phyloP scores from a whole-genome alignment of 2,888 invertebrate genomes.

The Drosophila formosana region DNA sequence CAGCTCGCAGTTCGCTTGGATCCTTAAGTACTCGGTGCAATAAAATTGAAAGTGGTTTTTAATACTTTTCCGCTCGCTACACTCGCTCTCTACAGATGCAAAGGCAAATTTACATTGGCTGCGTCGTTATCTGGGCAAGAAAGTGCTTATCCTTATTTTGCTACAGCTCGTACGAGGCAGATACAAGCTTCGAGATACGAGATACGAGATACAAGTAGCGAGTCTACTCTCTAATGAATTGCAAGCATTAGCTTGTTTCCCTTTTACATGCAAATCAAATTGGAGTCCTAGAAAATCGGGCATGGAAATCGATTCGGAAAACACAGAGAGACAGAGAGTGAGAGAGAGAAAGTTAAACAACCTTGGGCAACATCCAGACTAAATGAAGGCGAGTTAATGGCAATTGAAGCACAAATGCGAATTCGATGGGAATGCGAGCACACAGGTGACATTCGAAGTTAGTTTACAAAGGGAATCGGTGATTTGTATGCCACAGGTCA shows the following conservation, averaged over 20 bases:
- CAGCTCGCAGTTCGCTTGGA: background rate
- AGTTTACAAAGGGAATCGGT: constrained; percentile 42
- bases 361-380: constrained; percentile 44
- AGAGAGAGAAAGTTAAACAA: constrained; percentile 21
- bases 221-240: constrained; percentile 44
- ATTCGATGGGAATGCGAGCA: constrained; percentile 1
- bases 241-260: constrained; percentile 44
- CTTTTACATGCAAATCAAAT: constrained; percentile 56
- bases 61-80: constrained; percentile 41
- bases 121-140: constrained; percentile 31
- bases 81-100: constrained; percentile 12
- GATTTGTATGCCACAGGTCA: constrained; percentile 58
- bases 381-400: constrained; percentile 39
- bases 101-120: constrained; percentile 37
- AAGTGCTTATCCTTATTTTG: constrained; percentile 13
- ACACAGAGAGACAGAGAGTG: background rate
- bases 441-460: constrained; percentile 42
- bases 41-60: constrained; percentile 55
- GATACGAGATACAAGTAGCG: constrained; percentile 1
- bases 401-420: constrained; percentile 20
- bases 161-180: background rate
- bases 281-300: constrained; percentile 36
- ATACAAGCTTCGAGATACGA: background rate
- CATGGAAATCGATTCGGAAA: constrained; percentile 43
- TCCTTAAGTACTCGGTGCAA: constrained; percentile 40